Base-by-base conservation (phyloP, 2,113 vertebrate species). In the Lepisosteus osseus region DNA sequence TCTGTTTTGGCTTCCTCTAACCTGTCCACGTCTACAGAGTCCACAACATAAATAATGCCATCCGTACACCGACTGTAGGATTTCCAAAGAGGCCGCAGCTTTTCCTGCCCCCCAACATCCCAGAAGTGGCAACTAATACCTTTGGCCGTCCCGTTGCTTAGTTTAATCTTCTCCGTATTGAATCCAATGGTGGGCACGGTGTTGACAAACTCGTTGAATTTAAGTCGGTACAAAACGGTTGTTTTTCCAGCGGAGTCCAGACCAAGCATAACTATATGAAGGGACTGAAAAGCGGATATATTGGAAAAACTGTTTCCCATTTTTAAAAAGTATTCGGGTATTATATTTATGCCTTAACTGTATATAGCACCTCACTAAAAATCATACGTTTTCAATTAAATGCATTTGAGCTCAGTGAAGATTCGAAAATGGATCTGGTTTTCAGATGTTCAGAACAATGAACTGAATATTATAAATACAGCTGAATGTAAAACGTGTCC, bases 81-180 rank as follows among this genome's bases (percentile, higher is more conserved):
- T 81, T 98, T 98, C 97, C 97, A 99, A 29, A 99, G 93, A 29
- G 97, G 97, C 75, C 97, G 87, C 79, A 98, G 94, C 89, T 98
- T 98, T 92, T 98, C 97, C 85, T 99, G 97, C 2, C 96, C 96
- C 0, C 97, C 96, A 14, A 99, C 97, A 61, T 98, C 97, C 97
- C 96, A 99, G 83, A 99, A 98, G 83, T 98, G 97, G 82, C 96
- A 99, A 84, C 96, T 98, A 90, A 98, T 97, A 77, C 97, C 96
- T 78, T 96, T 97, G 54, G 95, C 95, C 0, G 94, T 91, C 79
- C 97, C 95, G 74, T 96, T 97, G 80, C 97, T 96, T 72, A 98
- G 87, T 72, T 86, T 88, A 83, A 99, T 97, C 88, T 95, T 95
- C 87, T 99, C 97, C 0, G 96, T 99, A 91, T 98, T 99, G 89